phyloP scores from a whole-genome alignment of 2,113 vertebrate species.

The Nanger granti region DNA sequence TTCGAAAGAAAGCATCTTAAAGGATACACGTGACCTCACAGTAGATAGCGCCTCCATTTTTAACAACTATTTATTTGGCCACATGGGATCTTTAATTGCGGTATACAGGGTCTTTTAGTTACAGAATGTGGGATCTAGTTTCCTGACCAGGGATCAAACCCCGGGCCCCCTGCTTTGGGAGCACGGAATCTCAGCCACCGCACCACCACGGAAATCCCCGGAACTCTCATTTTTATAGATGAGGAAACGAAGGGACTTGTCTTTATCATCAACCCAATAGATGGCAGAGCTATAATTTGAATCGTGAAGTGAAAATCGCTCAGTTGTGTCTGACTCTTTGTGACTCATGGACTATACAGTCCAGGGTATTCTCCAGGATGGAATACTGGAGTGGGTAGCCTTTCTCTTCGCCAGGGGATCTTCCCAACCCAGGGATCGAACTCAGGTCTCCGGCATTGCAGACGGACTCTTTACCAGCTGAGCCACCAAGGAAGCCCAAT shows the following conservation, averaged over 20 bases:
- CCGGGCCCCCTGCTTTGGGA: neutral
- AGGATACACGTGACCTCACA: neutral
- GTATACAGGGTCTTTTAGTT: neutral
- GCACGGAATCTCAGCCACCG: neutral
- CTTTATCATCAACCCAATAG: neutral
- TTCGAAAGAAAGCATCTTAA: neutral
- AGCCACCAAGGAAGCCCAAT: neutral
- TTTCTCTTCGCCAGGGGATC: neutral
- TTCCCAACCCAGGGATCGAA: neutral
- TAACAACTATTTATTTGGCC: neutral
- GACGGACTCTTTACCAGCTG: neutral
- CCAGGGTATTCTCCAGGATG: neutral
- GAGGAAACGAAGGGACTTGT: neutral
- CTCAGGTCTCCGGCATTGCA: fast-evolving
- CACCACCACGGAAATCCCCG: neutral
- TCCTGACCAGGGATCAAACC: neutral
- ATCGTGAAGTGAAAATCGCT: neutral
- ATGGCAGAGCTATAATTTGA: neutral
- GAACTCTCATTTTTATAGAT: neutral
- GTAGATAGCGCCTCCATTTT: neutral
- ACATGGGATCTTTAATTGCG: neutral
- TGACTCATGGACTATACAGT: neutral
- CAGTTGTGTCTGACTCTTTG: neutral
- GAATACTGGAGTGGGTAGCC: neutral
- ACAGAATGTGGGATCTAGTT: neutral